Evolutionary conservation across 2,888 invertebrate species (phyloP), one percentile per base, ranked within the genome.

Genomic region (Schizaphis graminum): DNA sequence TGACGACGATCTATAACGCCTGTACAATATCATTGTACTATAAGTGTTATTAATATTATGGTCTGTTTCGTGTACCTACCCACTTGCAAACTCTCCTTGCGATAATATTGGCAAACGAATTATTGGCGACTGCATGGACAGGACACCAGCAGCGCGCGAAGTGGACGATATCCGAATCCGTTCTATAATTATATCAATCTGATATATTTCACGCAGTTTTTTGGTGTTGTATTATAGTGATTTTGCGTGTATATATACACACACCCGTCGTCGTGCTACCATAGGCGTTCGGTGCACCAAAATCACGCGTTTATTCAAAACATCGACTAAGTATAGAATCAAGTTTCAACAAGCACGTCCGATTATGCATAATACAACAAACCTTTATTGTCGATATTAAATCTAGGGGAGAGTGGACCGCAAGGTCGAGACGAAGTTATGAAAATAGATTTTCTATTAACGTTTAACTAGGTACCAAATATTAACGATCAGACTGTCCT

Each of bases 101-200:
- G 35, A 41, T 77, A 77, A 41, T 77, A 77, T 77, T 77, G 77
- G 77, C 77, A 77, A 77, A 77, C 77, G 35, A 35, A 77, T 77
- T 77, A 35, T 35, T 77, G 77, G 77, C 35, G 77, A 77, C 77
- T 35, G 77, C 21, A 35, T 77, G 77, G 77, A 47, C 77, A 8
- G 35, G 35, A 89, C 56, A 13, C 49, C n/a, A 44, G 28, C 41
- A 41, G 41, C 56, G 56, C 89, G 28, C 57, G 28, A 57, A 44
- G 41, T 89, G 35, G 28, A 57, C 28, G 57, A 57, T 89, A 44
- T 61, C 44, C 44, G 44, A 44, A 89, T 57, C 26, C 3, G 16
- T 57, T 89, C 26, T 89, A 41, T 16, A 89, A 41, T 89, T 41
- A 61, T 61, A 77, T 21, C 77, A 2, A 35, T 35, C 35, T 77